Evolutionary conservation across 2,113 vertebrate species (phyloP).

Genomic region (Gadus macrocephalus): DNA sequence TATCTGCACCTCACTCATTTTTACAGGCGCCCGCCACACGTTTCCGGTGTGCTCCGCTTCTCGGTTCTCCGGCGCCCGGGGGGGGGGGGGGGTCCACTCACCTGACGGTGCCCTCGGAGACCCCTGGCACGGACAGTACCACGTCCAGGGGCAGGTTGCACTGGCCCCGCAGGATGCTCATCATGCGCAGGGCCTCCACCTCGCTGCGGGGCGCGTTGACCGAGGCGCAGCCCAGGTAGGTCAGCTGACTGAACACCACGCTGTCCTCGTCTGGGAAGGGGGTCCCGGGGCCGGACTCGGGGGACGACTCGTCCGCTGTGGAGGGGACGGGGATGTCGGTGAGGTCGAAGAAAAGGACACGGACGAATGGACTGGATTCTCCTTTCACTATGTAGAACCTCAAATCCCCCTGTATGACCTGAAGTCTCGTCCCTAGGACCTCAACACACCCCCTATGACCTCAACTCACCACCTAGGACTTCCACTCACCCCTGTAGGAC

Average conservation of each 20-base stretch:
- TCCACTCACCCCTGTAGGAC: constrained; percentile 56
- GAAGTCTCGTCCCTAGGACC: too few relatives aligned
- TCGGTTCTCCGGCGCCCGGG: too few relatives aligned
- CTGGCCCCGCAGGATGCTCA: constrained; percentile 91
- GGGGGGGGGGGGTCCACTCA: constrained; percentile 39
- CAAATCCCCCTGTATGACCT: too few relatives aligned
- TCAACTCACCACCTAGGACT: too few relatives aligned
- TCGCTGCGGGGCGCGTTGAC: constrained; percentile 97
- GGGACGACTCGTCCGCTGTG: constrained; percentile 65
- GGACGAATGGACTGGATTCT: background rate
- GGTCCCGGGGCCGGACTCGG: constrained; percentile 79
- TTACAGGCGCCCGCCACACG: too few relatives aligned
- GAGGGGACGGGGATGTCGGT: background rate
- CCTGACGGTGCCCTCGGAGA: constrained; percentile 97
- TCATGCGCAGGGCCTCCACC: constrained; percentile 95
- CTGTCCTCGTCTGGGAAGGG: constrained; percentile 93
- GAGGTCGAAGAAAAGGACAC: background rate
- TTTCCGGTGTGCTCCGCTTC: too few relatives aligned
- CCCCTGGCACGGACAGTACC: constrained; percentile 92
- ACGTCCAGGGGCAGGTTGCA: constrained; percentile 91
- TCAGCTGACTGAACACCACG: constrained; percentile 95
- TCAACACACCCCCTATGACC: too few relatives aligned
- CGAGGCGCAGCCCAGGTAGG: constrained; percentile 93
- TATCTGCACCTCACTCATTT: too few relatives aligned
- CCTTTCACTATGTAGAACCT: background rate